Evolutionary conservation across 2,113 vertebrate species (phyloP), one percentile per base, ranked within the genome.

Genomic region (Megaleporinus macrocephalus): DNA sequence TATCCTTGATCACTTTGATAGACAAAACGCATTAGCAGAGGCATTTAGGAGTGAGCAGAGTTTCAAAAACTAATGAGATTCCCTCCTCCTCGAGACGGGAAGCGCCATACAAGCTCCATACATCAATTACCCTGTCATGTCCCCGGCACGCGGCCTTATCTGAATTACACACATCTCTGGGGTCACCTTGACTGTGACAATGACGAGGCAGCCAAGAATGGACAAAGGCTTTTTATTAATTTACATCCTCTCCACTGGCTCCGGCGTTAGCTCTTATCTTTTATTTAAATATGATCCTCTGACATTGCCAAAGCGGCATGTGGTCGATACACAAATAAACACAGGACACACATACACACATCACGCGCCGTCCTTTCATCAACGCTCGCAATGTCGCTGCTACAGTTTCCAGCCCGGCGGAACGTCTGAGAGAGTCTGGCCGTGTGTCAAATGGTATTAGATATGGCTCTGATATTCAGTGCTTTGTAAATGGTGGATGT

Each of bases 101-200:
- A 49, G 24, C 18, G 65, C 41, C 76, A 62, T 53, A 36, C 71
- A 69, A 57, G 41, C 41, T 44, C 41, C 63, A 14, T 12, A 36
- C 80, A 86, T 87, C 80, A 86, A 84, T 89, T 85, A 82, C 78
- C 71, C 87, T 51, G 79, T 74, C 16, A 65, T 26, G 79, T 84
- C 81, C 16, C 13, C 62, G 41, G 68, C 76, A 74, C n/a, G 18
- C 41, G 78, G 80, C 87, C 84, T 89, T 86, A 85, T 86, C 81
- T 76, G 69, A 71, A 51, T n/a, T 74, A 74, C 74, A 82, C 74
- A 76, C 22, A 11, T 85, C 74, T 5, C 61, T 14, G 33, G 73
- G 84, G 92, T 94, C 92, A 93, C 93, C 91, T 93, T 93, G 85
- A 41, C 83, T 36, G 59, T 41, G 69, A 74, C 85, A 82, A 57